Conservation (phyloP, 2,888 invertebrate genomes). For the Rambutsinella grinnellia region DNA sequence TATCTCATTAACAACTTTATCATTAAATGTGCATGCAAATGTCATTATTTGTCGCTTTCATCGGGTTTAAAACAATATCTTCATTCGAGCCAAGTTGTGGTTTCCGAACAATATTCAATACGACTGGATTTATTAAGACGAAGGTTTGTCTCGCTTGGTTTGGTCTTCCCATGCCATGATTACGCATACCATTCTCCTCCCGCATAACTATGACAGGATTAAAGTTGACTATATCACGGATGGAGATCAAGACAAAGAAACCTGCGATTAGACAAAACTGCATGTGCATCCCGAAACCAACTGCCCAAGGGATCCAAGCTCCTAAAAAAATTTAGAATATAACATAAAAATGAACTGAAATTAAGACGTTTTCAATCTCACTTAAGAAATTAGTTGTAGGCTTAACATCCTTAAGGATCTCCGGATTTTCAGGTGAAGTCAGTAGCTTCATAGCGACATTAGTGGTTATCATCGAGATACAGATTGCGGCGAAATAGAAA, state of each 20-base stretch:
- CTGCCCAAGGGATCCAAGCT: conserved; percentile 44
- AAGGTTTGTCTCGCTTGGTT: too few relatives aligned
- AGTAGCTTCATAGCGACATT: conserved; percentile 14
- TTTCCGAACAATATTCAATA: too few relatives aligned
- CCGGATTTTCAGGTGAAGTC: conserved; percentile 22
- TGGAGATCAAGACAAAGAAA: conserved; percentile 8
- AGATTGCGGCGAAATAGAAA: conserved; percentile 14
- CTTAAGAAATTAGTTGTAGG: neutral
- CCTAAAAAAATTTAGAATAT: conserved; percentile 18
- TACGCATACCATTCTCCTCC: too few relatives aligned
- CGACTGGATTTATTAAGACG: too few relatives aligned
- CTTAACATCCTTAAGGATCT: conserved; percentile 8
- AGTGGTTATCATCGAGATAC: conserved; percentile 30
- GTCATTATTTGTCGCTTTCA: too few relatives aligned
- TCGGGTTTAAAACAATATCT: too few relatives aligned
- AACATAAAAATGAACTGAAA: neutral
- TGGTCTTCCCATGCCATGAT: too few relatives aligned
- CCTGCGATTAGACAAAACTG: conserved; percentile 21
- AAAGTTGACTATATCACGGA: conserved; percentile 37
- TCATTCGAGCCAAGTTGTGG: too few relatives aligned
- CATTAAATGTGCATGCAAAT: too few relatives aligned
- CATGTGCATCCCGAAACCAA: conserved; percentile 42
- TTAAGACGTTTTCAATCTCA: neutral
- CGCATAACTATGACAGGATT: conserved; percentile 23
- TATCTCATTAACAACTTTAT: too few relatives aligned